Base-by-base conservation (phyloP, 2,888 invertebrate species). In the Drosophila merina region DNA sequence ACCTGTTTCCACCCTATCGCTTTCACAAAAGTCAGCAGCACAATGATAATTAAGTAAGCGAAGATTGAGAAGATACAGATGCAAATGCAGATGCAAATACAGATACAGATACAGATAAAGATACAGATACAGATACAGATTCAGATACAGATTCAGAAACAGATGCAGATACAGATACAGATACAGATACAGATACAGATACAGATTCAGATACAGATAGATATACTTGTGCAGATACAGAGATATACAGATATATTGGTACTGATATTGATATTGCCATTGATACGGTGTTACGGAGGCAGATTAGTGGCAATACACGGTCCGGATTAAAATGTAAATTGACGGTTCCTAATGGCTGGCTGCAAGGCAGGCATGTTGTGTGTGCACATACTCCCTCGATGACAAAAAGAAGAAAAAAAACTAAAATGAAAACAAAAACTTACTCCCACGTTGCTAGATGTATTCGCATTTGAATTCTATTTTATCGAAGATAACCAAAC, bases 11-110 rank as follows among this genome's bases (percentile, higher is more conserved):
- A 73, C 75, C 90, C 54, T 91, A 91, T 74, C 90, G 90, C 72
- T 82, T 90, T 78, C 90, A 89, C 71, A 90, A 89, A 69, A 89
- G 89, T 67, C 82, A 76, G 57, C 87, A 42, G 40, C 6, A 79
- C 75, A 82, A 81, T 77, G 80, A 80, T 77, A 89, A 83, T 77
- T 84, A 84, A 76, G 69, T 59, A 55, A 62, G 49, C 31, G 57
- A 40, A 52, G 42, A 60, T 55, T 7, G 44, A 49, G 52, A 51
- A 42, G 59, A 9, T 14, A 36, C n/a, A 36, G 36, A 36, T 36
- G 36, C 36, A 36, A 36, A 36, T 36, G 60, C 54, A 47, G 25
- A 57, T 42, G 48, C 25, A 63, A 25, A 68, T 40, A 68, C 8
- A 69, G 38, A 74, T 49, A 52, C 57, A 3, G 10, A 50, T 33